Percentiles rank a stretch among this genome's conserved stretches.
phyloP scores from a whole-genome alignment of 2,797 vertebrate species.

The Hoplostethus atlanticus region DNA sequence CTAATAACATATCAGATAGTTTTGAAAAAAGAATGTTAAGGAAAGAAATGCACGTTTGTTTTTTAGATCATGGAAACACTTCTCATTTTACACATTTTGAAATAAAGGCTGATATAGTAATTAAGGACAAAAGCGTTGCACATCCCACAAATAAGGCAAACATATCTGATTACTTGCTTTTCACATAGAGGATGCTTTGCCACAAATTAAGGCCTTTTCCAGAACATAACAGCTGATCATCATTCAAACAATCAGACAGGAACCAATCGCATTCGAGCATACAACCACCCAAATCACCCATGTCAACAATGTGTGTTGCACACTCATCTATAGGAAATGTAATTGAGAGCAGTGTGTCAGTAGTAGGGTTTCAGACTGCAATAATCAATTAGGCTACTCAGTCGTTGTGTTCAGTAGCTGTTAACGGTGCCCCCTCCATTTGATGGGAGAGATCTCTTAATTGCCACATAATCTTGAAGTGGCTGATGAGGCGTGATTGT shows the following conservation, averaged over 20 bases:
- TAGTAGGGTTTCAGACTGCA: neutral
- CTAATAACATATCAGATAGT: constrained; percentile 2
- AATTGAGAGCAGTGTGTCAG: no score
- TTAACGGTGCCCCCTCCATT: no score
- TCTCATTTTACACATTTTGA: neutral
- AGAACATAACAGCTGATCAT: constrained; percentile 9
- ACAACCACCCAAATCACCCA: neutral
- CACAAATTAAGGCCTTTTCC: neutral
- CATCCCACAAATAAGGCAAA: neutral
- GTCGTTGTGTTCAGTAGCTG: constrained; percentile 1
- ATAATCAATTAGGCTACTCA: neutral
- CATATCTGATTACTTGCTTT: neutral
- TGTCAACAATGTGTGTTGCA: neutral
- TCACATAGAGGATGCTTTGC: neutral
- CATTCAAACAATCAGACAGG: constrained; percentile 14
- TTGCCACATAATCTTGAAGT: no score
- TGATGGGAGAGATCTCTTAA: no score
- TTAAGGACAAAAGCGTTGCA: neutral
- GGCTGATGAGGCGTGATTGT: no score
- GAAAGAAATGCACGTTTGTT: constrained; percentile 12
- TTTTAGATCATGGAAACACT: neutral
- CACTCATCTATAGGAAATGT: constrained; percentile 1
- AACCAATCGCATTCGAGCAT: constrained; percentile 11
- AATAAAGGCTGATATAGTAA: neutral
- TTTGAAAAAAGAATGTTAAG: constrained; percentile 1